A percentile compares a stretch with the other conserved stretches of the same genome.
These are phyloP conservation scores for Bovichtus diacanthus DNA, from an alignment of 2,797 vertebrate species.

Conservation along the genomic window DNA sequence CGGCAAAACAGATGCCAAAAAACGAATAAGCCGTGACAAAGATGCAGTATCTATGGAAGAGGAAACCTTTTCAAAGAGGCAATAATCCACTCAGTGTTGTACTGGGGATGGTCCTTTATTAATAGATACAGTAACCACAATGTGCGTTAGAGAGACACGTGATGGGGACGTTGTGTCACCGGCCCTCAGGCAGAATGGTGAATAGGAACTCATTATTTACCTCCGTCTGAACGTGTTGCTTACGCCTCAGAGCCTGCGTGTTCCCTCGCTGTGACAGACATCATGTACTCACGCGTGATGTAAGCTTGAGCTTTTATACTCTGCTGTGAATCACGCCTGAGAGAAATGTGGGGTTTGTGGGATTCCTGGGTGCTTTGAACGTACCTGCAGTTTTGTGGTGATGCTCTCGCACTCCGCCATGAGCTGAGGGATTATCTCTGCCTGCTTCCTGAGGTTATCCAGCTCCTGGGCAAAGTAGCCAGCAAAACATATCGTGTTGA, in stretches of 20 bases:
- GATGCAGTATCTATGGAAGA: constrained; percentile 30
- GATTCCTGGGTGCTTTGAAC: constrained; percentile 33
- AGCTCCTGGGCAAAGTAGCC: constrained; percentile 86
- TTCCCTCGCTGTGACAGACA: constrained; percentile 27
- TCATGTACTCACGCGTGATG: constrained; percentile 9
- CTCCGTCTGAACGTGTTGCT: constrained; percentile 45
- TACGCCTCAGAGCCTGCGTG: constrained; percentile 38
- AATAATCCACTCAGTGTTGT: constrained; percentile 40
- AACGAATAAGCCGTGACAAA: constrained; percentile 50
- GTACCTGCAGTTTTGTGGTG: constrained; percentile 92
- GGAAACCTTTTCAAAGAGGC: constrained; percentile 55
- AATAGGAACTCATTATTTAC: constrained; percentile 48
- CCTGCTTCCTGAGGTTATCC: constrained; percentile 95
- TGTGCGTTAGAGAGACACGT: constrained; percentile 46
- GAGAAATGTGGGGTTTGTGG: not conserved
- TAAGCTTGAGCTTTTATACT: constrained; percentile 5
- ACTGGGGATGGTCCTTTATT: constrained; percentile 47
- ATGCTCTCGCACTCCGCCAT: constrained; percentile 94
- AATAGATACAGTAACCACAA: constrained; percentile 50
- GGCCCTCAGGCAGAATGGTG: constrained; percentile 49
- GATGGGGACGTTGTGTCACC: constrained; percentile 56
- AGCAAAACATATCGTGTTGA: not conserved
- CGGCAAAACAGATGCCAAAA: constrained; percentile 21
- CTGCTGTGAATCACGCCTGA: constrained; percentile 13
- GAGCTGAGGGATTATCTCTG: constrained; percentile 95